Conservation (phyloP, 2,113 vertebrate genomes). For the Potamarius usumacintae region DNA sequence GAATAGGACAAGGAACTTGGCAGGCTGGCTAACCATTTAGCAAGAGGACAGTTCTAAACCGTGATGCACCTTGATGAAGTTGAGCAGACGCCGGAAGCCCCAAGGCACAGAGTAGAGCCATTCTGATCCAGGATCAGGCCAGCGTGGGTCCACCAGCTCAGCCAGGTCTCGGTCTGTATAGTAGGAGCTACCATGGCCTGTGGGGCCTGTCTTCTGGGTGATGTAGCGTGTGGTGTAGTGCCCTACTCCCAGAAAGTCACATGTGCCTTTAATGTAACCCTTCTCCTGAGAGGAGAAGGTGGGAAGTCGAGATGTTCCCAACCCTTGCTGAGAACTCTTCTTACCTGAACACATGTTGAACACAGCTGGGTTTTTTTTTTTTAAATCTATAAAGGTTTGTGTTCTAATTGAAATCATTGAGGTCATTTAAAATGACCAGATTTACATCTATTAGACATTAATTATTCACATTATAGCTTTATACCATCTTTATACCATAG, state of each 20-base stretch:
- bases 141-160: constrained; percentile 86
- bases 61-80: constrained; percentile 85
- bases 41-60: neutral
- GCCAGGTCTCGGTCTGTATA: constrained; percentile 81
- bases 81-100: constrained; percentile 89
- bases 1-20: neutral
- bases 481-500: neutral
- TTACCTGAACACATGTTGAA: constrained; percentile 69
- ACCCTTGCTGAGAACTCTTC: constrained; percentile 84
- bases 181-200: constrained; percentile 75
- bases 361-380: neutral
- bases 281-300: constrained; percentile 87
- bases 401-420: neutral
- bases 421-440: neutral
- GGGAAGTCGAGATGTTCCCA: constrained; percentile 82
- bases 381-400: neutral
- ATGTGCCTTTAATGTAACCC: constrained; percentile 87
- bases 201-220: constrained; percentile 77
- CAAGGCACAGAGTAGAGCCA: constrained; percentile 88
- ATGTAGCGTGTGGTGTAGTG: constrained; percentile 90
- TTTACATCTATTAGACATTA: neutral
- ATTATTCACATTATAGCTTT: neutral
- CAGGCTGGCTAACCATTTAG: neutral
- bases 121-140: constrained; percentile 84
- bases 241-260: constrained; percentile 88